phyloP scores from a whole-genome alignment of 2,888 invertebrate genomes.

The Drosophila robusta region DNA sequence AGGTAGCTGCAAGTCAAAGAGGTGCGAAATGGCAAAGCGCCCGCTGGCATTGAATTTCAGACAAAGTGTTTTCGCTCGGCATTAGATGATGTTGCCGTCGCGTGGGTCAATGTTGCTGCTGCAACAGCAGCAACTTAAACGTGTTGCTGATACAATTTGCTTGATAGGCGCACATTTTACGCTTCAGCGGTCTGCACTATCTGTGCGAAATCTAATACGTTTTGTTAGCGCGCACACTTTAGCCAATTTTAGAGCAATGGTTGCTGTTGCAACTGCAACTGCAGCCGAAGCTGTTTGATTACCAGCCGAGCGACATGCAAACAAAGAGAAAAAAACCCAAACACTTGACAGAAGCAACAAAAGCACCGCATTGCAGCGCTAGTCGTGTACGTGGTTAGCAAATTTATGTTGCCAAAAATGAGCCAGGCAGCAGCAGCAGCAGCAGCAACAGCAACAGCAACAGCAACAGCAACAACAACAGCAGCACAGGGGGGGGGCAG shows the following conservation, averaged over 20 bases:
- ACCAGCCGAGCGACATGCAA: slow-evolving; percentile 27
- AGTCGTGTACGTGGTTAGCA: slow-evolving; percentile 74
- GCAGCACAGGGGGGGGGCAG: slow-evolving; percentile 8
- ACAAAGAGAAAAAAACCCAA: slow-evolving; percentile 46
- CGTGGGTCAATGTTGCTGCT: slow-evolving; percentile 65
- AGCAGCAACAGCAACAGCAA: slow-evolving; percentile 26
- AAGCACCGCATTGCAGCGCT: slow-evolving; percentile 65
- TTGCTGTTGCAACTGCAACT: slow-evolving; percentile 26
- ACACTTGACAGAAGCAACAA: slow-evolving; percentile 64
- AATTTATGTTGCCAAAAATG: slow-evolving; percentile 73
- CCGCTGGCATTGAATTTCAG: slow-evolving; percentile 80
- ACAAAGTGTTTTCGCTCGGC: slow-evolving; percentile 75
- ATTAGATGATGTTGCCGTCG: slow-evolving; percentile 77
- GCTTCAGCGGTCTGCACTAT: slow-evolving; percentile 68
- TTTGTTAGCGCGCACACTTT: slow-evolving; percentile 66
- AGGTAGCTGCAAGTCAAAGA: slow-evolving; percentile 74
- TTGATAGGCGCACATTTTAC: slow-evolving; percentile 76
- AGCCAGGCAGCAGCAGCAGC: slow-evolving; percentile 33
- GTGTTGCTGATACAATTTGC: slow-evolving; percentile 78
- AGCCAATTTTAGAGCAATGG: slow-evolving; percentile 59
- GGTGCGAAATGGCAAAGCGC: slow-evolving; percentile 76
- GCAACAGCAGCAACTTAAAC: slow-evolving; percentile 57
- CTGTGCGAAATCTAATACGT: slow-evolving; percentile 76
- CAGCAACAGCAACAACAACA: slow-evolving; percentile 16
- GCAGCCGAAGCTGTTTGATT: slow-evolving; percentile 31